A percentile compares a stretch with the other conserved stretches of the same genome.
These are phyloP conservation scores for Sipunculus nudus DNA, from an alignment of 2,888 invertebrate species.

Conservation along the genomic window DNA sequence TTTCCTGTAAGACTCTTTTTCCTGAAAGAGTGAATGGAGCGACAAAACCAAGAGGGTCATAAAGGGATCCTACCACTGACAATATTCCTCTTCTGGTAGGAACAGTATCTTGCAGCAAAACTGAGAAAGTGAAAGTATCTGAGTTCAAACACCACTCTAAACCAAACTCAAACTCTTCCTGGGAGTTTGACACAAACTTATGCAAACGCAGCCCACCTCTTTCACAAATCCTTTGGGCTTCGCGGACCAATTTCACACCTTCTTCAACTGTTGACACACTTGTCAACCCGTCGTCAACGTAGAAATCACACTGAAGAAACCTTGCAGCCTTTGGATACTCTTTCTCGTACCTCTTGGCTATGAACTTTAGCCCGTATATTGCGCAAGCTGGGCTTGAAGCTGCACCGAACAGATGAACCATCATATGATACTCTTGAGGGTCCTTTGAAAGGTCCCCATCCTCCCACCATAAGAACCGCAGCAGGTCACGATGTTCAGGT, in stretches of 20 bases:
- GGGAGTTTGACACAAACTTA: constrained; percentile 34
- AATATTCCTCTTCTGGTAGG: constrained; percentile 35
- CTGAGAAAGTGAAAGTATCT: constrained; percentile 37
- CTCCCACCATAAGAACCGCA: constrained; percentile 29
- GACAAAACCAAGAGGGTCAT: constrained; percentile 43
- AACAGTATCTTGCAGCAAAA: constrained; percentile 28
- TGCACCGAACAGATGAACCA: constrained; percentile 18
- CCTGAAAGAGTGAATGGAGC: constrained; percentile 34
- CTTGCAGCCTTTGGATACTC: constrained; percentile 8
- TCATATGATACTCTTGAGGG: constrained; percentile 16
- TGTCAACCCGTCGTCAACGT: constrained; percentile 19
- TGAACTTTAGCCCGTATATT: constrained; percentile 12
- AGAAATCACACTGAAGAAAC: constrained; percentile 9
- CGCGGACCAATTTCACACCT: constrained; percentile 14
- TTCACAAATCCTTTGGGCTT: constrained; percentile 10
- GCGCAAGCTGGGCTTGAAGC: constrained; percentile 11
- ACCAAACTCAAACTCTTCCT: constrained; percentile 30
- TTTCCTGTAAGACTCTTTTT: constrained; percentile 35
- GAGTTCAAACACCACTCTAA: constrained; percentile 39
- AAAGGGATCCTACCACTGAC: constrained; percentile 35
- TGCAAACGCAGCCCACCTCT: constrained; percentile 29
- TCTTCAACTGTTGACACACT: constrained; percentile 9
- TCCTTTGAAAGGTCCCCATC: constrained; percentile 1
- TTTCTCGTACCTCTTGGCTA: not conserved
- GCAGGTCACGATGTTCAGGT: constrained; percentile 11